Evolutionary conservation across 2,888 invertebrate species (phyloP).

Genomic region (Caenorhabditis doughertyi): DNA sequence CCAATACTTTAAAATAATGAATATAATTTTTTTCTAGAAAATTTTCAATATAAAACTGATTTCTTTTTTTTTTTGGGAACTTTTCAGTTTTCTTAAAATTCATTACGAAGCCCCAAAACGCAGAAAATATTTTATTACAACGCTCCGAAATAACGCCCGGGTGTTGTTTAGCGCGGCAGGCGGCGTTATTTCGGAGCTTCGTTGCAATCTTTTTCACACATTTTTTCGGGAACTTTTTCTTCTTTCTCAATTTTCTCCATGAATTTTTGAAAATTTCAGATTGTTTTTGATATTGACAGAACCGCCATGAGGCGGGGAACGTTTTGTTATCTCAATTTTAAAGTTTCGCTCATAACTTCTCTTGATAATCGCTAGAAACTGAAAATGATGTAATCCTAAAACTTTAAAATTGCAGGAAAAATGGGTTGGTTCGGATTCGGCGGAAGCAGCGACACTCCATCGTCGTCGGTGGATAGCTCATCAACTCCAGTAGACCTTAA

Average conservation of each 20-base stretch:
- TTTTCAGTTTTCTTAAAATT: too few relatives aligned
- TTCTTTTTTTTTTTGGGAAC: too few relatives aligned
- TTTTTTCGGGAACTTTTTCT: background rate
- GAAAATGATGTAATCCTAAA: conserved; percentile 48
- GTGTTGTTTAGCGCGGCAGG: conserved; percentile 40
- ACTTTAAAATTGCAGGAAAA: conserved; percentile 5
- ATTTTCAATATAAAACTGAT: too few relatives aligned
- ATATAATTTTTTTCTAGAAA: too few relatives aligned
- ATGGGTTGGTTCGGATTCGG: conserved; percentile 75
- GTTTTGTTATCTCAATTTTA: background rate
- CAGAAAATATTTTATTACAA: conserved; percentile 16
- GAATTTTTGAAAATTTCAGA: conserved; percentile 1
- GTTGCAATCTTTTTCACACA: conserved; percentile 18
- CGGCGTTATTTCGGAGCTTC: conserved; percentile 55
- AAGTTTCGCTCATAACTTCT: background rate
- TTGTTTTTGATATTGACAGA: background rate
- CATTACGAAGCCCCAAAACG: too few relatives aligned
- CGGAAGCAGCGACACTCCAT: conserved; percentile 65
- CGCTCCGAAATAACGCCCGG: conserved; percentile 43
- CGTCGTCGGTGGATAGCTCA: conserved; percentile 65
- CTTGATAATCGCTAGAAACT: background rate
- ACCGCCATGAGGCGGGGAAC: background rate
- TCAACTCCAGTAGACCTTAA: conserved; percentile 66
- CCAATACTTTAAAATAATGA: too few relatives aligned
- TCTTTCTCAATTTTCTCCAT: conserved; percentile 1